Evolutionary conservation across 2,888 invertebrate species (phyloP).

Genomic region (Leptopilina drosophilae): DNA sequence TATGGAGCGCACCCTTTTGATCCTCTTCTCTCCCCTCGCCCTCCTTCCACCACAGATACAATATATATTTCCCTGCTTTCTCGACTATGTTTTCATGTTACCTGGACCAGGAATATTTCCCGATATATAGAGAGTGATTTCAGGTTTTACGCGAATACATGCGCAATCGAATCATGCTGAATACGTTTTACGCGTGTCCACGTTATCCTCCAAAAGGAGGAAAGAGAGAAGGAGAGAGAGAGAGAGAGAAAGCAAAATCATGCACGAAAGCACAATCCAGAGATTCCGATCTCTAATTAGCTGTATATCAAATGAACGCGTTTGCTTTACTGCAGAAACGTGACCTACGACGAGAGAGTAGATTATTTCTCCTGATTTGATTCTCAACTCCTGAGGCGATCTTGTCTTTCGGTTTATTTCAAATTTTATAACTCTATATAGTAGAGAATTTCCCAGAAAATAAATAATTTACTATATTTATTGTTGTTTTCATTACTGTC

Average conservation of each 20-base stretch:
- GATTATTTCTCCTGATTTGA: constrained; percentile 26
- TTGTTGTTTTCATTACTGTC: too few species aligned
- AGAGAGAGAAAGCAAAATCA: neutral
- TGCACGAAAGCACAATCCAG: neutral
- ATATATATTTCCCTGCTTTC: constrained; percentile 3
- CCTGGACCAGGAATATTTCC: constrained; percentile 30
- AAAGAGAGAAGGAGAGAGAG: neutral
- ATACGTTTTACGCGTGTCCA: constrained; percentile 25
- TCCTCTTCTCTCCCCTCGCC: too few species aligned
- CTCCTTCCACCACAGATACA: too few species aligned
- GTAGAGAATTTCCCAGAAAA: too few species aligned
- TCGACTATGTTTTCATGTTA: constrained; percentile 19
- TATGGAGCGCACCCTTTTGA: constrained; percentile 16
- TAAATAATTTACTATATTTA: too few species aligned
- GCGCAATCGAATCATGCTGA: constrained; percentile 27
- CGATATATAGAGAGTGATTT: constrained; percentile 23
- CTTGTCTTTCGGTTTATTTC: neutral
- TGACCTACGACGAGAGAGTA: constrained; percentile 44
- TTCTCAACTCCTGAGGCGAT: neutral
- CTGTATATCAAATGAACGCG: constrained; percentile 75
- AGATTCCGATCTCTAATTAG: constrained; percentile 76
- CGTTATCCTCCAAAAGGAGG: constrained; percentile 2
- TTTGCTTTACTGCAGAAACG: constrained; percentile 53
- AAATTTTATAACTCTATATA: neutral
- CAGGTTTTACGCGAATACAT: constrained; percentile 15